Conservation (phyloP, 1,140 invertebrate genomes). For the Cydia splendana region DNA sequence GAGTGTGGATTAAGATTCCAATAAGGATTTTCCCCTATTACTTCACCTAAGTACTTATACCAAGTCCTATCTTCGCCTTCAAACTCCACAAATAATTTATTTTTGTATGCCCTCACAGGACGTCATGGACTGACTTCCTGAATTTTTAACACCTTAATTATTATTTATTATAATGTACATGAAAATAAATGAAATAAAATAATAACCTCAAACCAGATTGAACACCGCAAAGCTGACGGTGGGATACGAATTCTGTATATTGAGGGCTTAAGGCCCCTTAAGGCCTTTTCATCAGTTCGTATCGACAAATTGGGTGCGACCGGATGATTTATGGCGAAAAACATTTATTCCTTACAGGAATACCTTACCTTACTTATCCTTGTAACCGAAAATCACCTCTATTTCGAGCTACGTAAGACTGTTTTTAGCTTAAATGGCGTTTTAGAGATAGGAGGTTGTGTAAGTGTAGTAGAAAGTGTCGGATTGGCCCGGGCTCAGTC, state of each 20-base stretch:
- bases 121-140: no score
- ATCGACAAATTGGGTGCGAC: constrained; percentile 48
- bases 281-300: constrained; percentile 49
- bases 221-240: constrained; percentile 5
- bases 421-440: neutral
- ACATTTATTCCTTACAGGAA: constrained; percentile 34
- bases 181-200: neutral
- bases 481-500: neutral
- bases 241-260: constrained; percentile 41
- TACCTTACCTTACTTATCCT: neutral
- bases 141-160: no score
- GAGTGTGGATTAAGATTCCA: neutral
- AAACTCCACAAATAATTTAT: neutral
- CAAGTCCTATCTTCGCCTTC: neutral
- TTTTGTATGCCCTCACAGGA: no score
- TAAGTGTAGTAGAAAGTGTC: neutral
- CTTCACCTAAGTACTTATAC: neutral
- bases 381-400: neutral
- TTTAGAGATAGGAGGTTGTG: neutral
- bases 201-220: neutral
- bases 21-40: neutral
- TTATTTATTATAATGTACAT: no score
- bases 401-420: neutral
- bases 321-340: constrained; percentile 52
- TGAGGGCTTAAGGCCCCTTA: constrained; percentile 34